Conservation (phyloP, 2,113 vertebrate species). For the Micronisus gabar region DNA sequence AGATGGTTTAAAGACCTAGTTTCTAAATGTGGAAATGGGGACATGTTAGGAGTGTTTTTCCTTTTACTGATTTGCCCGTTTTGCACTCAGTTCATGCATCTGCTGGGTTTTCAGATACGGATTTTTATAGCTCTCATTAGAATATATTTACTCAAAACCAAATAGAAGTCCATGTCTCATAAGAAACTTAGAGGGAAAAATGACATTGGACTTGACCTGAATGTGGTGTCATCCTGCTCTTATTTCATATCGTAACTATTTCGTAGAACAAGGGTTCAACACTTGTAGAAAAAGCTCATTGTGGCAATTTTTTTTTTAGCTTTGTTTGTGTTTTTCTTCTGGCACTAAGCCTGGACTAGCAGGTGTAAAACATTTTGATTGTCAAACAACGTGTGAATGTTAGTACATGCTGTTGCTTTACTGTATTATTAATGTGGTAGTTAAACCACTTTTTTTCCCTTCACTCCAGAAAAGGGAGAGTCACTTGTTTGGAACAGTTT, state of each 20-base stretch:
- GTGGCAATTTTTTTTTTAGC: neutral
- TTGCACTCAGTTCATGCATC: neutral
- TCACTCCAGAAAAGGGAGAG: neutral
- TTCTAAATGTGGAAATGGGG: slow-evolving; percentile 42
- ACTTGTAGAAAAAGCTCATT: neutral
- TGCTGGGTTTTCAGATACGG: neutral
- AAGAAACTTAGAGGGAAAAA: neutral
- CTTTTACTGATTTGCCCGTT: neutral
- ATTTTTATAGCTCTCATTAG: slow-evolving; percentile 4
- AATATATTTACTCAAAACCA: neutral
- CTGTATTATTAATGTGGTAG: neutral
- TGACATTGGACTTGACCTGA: neutral
- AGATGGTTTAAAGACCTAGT: slow-evolving; percentile 48
- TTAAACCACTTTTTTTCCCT: neutral
- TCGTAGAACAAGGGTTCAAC: neutral
- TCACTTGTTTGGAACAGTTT: neutral
- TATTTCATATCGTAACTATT: neutral
- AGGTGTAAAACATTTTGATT: neutral
- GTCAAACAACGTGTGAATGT: neutral
- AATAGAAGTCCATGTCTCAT: neutral
- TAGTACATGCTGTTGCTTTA: neutral
- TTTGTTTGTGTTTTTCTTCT: neutral
- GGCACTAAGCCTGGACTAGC: neutral
- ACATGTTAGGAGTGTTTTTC: neutral
- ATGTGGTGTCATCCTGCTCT: neutral